phyloP scores from a whole-genome alignment of 2,888 invertebrate species.

The Brachylomia viminalis region DNA sequence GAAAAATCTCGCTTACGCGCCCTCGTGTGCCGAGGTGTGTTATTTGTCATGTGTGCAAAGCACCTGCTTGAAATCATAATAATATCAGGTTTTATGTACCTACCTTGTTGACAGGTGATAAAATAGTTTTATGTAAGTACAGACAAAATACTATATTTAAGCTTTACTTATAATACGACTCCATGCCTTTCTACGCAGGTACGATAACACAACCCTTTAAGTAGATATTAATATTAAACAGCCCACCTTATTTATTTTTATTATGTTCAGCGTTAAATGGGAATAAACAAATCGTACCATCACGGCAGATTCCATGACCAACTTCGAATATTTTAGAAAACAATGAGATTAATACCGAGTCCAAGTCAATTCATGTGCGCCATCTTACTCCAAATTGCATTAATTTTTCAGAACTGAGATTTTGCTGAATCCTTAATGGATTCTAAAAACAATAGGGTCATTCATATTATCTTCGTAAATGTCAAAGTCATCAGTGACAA shows the following conservation, averaged over 20 bases:
- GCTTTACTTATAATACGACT: not conserved
- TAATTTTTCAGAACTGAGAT: not conserved
- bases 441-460: too few species aligned
- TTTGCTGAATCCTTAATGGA: not conserved
- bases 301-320: not conserved
- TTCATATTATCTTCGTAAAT: not conserved
- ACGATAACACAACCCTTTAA: not conserved
- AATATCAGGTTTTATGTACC: conserved; percentile 6
- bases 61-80: conserved; percentile 8
- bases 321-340: not conserved
- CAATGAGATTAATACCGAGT: not conserved
- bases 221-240: not conserved
- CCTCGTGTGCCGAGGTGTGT: not conserved
- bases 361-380: not conserved
- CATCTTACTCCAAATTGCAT: conserved; percentile 16
- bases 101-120: not conserved
- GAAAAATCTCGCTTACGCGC: conserved; percentile 10
- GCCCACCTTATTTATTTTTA: too few species aligned
- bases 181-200: not conserved
- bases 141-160: not conserved
- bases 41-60: conserved; percentile 6
- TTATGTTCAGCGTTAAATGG: not conserved
- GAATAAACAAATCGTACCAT: not conserved
- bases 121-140: conserved; percentile 16
- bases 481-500: not conserved